phyloP scores from a whole-genome alignment of 2,113 vertebrate genomes.

The Nettapus auritus region DNA sequence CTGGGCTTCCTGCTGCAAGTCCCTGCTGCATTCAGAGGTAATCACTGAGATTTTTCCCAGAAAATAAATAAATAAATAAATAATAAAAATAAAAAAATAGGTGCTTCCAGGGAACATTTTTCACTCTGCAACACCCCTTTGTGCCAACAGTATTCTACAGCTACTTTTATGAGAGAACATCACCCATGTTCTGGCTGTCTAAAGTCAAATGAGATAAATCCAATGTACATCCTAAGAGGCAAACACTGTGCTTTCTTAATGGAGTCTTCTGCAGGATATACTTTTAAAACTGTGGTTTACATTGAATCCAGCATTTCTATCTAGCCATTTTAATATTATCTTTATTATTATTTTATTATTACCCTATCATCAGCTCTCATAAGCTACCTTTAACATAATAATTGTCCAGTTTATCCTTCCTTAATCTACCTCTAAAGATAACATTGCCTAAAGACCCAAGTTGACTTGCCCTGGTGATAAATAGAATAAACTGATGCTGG shows the following conservation, averaged over 20 bases:
- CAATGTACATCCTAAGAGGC: neutral
- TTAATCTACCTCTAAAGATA: neutral
- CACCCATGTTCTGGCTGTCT: neutral
- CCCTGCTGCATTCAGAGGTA: neutral
- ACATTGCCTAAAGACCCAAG: neutral
- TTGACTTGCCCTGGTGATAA: neutral
- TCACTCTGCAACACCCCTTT: neutral
- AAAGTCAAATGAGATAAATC: neutral
- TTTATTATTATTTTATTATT: neutral
- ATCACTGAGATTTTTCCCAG: neutral
- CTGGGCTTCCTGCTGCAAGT: accelerated
- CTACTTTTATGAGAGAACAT: neutral
- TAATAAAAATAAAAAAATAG: neutral
- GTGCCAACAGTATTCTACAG: neutral
- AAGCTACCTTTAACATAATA: neutral
- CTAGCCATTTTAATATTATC: neutral
- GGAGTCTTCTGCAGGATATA: neutral
- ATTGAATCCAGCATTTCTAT: neutral
- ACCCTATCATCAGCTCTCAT: accelerated
- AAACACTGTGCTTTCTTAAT: neutral
- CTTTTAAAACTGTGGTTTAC: neutral
- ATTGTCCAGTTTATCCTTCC: neutral
- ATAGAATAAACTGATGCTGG: neutral
- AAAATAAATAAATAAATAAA: neutral
- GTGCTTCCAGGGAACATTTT: accelerated